Evolutionary conservation across 2,113 vertebrate genomes (phyloP), one percentile per base, ranked within the genome.

Genomic region (Tor tambroides): DNA sequence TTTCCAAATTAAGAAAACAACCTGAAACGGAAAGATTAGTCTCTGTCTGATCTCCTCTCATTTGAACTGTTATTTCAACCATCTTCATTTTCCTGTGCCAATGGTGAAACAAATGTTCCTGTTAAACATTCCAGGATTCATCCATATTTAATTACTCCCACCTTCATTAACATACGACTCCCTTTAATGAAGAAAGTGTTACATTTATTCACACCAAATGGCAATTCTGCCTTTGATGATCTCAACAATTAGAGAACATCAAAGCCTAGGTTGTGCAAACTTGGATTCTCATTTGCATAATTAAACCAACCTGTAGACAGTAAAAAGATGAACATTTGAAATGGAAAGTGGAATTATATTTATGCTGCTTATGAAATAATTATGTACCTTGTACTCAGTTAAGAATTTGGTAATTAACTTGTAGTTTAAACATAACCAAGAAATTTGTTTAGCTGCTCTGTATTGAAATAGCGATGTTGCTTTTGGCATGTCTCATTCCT

Each of bases 181-280:
- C 49, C 41, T 89, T 97, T 97, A 95, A 96, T 96, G 89, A 89
- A 91, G 96, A 96, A 91, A 95, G 96, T 97, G 95, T 96, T 96
- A 95, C 96, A 96, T 97, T 96, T 96, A 97, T 97, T 97, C 96
- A 95, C 96, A 96, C 96, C 96, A 96, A 96, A 96, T 96, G 96
- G 95, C 94, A 95, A 96, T 96, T 97, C 96, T 95, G 95, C 97
- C 97, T 98, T 97, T 97, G 96, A 97, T 97, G 97, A 97, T 97
- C 95, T 94, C 94, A 95, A 97, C 96, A 97, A 98, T 97, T 98
- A 97, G 96, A 95, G 96, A 95, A 95, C 96, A 98, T 98, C 97
- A 98, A 98, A 98, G 97, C 95, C 93, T 96, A 96, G 96, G 96
- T 97, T 97, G 94, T 95, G 95, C 95, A 96, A 97, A 94, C 96